These are phyloP conservation scores for Aporophyla lueneburgensis DNA, from an alignment of 2,888 invertebrate genomes.

Conservation along the genomic window DNA sequence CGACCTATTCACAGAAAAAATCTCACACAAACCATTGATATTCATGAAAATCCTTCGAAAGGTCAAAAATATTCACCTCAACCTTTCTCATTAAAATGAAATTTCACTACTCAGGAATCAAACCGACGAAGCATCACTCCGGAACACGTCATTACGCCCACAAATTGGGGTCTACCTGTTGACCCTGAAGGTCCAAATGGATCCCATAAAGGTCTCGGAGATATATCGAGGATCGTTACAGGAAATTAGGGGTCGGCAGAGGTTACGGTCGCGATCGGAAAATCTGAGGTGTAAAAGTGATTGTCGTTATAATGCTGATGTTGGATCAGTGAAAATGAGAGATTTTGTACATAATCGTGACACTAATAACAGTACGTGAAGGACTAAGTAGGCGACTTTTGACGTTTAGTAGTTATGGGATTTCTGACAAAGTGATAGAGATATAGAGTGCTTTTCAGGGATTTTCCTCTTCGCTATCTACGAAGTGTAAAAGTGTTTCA, in stretches of 20 bases:
- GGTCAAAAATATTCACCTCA: slow-evolving; percentile 20
- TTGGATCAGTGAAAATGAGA: neutral
- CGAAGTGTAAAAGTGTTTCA: no score
- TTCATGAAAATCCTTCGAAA: slow-evolving; percentile 1
- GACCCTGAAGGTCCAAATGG: slow-evolving; percentile 61
- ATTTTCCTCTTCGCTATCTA: neutral
- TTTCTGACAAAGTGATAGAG: neutral
- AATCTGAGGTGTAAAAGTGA: slow-evolving; percentile 41
- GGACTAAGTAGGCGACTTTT: neutral
- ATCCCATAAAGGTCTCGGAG: slow-evolving; percentile 54
- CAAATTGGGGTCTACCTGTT: slow-evolving; percentile 69
- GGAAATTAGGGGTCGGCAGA: slow-evolving; percentile 60
- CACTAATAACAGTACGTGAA: neutral
- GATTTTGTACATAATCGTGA: neutral
- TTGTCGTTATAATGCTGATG: slow-evolving; percentile 21
- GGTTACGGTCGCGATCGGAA: slow-evolving; percentile 35
- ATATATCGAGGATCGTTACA: slow-evolving; percentile 63
- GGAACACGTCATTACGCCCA: slow-evolving; percentile 65
- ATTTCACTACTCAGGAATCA: slow-evolving; percentile 55
- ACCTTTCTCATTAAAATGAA: slow-evolving; percentile 45
- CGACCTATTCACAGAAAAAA: slow-evolving; percentile 8
- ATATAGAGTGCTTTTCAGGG: no score
- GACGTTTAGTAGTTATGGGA: neutral
- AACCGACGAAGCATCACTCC: slow-evolving; percentile 59
- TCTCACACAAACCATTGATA: neutral